Evolutionary conservation across 2,113 vertebrate genomes (phyloP).

Genomic region (Barbus barbus): DNA sequence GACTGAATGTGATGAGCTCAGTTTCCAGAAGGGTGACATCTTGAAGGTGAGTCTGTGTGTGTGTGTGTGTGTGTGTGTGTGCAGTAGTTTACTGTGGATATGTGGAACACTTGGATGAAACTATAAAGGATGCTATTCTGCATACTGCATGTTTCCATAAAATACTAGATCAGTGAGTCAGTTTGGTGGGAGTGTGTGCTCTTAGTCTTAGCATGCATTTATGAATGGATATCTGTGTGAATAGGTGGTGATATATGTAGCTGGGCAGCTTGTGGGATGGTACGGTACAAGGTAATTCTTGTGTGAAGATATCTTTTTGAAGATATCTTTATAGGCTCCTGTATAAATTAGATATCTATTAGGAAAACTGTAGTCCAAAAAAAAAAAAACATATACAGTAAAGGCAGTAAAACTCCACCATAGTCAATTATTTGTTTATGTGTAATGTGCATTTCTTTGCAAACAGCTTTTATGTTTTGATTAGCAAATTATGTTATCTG

Average conservation of each 20-base stretch:
- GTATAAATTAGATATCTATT: not conserved
- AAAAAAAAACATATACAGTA: not conserved
- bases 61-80: conserved; percentile 10
- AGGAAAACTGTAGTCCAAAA: not conserved
- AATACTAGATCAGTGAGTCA: not conserved
- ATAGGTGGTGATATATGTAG: conserved; percentile 3
- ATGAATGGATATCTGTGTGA: not conserved
- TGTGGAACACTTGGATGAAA: not conserved
- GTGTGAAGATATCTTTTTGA: conserved; percentile 28
- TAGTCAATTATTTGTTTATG: not conserved
- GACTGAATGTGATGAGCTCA: conserved; percentile 83
- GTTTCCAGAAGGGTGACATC: conserved; percentile 86
- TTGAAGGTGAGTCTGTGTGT: conserved; percentile 73
- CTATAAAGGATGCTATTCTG: not conserved
- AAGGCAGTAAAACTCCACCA: not conserved
- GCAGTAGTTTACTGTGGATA: not conserved
- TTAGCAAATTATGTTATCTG: not conserved
- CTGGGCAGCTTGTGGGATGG: not conserved
- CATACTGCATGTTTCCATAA: not conserved
- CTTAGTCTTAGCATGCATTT: not conserved
- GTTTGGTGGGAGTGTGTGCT: not conserved
- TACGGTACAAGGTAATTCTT: not conserved
- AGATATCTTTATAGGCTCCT: conserved; percentile 11
- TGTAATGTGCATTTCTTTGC: not conserved
- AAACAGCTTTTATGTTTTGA: not conserved